phyloP scores from a whole-genome alignment of 1,140 invertebrate genomes.

The Drosophila azteca region DNA sequence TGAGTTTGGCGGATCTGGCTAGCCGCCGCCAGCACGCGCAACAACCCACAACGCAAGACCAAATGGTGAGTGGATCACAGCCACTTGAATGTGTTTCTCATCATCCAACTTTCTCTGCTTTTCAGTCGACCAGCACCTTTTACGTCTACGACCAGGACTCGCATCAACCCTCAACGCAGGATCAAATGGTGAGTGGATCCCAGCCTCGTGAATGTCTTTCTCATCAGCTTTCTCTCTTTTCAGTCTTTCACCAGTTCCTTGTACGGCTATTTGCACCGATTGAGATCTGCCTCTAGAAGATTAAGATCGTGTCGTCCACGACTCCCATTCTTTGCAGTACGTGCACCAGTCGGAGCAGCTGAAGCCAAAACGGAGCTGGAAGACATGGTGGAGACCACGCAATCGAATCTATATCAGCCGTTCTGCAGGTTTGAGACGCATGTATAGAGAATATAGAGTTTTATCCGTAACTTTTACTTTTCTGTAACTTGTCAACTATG shows the following conservation, averaged over 20 bases:
- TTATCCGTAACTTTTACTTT: too few species aligned
- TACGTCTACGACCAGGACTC: background rate
- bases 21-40: conserved; percentile 7
- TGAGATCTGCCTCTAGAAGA: conserved; percentile 24
- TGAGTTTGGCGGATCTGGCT: conserved; percentile 39
- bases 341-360: conserved; percentile 42
- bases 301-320: conserved; percentile 40
- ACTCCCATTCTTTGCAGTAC: conserved; percentile 25
- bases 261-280: background rate
- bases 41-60: background rate
- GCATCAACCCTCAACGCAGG: background rate
- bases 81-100: background rate
- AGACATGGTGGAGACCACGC: conserved; percentile 27
- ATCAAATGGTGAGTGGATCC: conserved; percentile 2
- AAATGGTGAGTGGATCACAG: conserved; percentile 6
- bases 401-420: conserved; percentile 24
- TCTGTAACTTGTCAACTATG: too few species aligned
- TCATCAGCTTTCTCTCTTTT: too few species aligned
- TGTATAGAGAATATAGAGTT: background rate
- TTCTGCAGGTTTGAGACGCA: conserved; percentile 14
- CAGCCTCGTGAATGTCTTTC: background rate
- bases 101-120: too few species aligned
- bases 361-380: conserved; percentile 24
- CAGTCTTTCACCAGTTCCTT: background rate
- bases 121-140: background rate